phyloP scores from a whole-genome alignment of 2,797 vertebrate genomes.

The Heliangelus exortis region DNA sequence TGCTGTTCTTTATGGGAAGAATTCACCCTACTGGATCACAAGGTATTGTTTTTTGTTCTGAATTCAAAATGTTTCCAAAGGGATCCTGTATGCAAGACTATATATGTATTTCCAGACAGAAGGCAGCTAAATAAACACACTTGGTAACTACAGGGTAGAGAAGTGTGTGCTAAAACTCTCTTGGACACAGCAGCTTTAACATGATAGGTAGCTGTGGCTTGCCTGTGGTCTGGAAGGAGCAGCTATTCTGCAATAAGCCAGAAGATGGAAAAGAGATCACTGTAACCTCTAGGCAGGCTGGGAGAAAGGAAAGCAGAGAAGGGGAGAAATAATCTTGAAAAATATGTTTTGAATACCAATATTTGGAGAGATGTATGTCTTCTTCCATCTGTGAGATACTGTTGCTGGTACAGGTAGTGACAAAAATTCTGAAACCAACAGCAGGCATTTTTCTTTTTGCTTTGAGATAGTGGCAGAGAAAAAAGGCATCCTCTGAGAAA shows the following conservation, averaged over 20 bases:
- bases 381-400: neutral
- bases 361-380: neutral
- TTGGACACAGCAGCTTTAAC: neutral
- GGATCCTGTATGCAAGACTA: neutral
- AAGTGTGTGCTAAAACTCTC: neutral
- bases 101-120: neutral
- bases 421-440: neutral
- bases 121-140: neutral
- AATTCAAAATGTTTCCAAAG: neutral
- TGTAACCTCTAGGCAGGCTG: neutral
- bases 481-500: neutral
- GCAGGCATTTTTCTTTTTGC: neutral
- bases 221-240: neutral
- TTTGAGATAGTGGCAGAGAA: neutral
- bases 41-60: neutral
- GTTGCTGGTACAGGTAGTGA: neutral
- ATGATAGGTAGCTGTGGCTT: neutral
- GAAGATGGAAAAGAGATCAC: neutral
- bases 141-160: neutral
- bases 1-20: neutral
- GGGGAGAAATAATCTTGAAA: neutral
- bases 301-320: neutral
- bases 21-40: neutral
- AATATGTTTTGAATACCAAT: neutral
- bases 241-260: neutral